Base-by-base conservation (phyloP, 2,888 invertebrate species). In the Rugalucina vietnamica region DNA sequence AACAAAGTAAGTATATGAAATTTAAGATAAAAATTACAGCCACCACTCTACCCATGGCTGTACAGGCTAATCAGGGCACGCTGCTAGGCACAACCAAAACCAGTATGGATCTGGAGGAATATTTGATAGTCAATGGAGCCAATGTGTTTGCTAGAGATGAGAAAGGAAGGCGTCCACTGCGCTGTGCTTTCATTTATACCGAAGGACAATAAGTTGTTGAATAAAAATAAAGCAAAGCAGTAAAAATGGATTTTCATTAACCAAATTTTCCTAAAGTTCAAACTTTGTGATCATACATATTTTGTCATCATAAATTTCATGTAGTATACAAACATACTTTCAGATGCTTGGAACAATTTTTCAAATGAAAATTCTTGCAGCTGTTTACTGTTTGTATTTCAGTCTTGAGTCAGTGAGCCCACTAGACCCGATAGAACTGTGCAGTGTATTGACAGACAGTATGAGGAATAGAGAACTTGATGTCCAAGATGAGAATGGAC, bases 31-130 rank as follows among this genome's bases (percentile, higher is more conserved):
- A n/a, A n/a, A n/a, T n/a, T n/a, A 93, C 92, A 3, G 90, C 94
- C 57, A 95, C 95, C 0, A 93, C 95, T 0, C 94, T 96, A n/a
- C 96, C 96, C 90, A 86, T 95, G 57, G 95, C 95, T 32, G 95
- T 95, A 0, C 93, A 95, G 73, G 89, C 93, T 69, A 94, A 95
- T 87, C n/a, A n/a, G n/a, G n/a, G n/a, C n/a, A n/a, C n/a, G n/a
- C n/a, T n/a, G n/a, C 88, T 89, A 0, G 95, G 95, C 5, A 92
- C 93, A 37, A 93, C 95, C 3, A 95, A 96, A 87, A 94, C 94
- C 18, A 94, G 94, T 79, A 94, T 95, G 43, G 95, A 95, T 36
- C 87, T 95, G 39, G 95, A 96, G 90, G 95, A 95, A 76, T 91
- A 93, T 75, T 91, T 96, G 12, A 91, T 95, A 18, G 92, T 93